Conservation (phyloP, 2,888 invertebrate species). For the Cephalotes varians region DNA sequence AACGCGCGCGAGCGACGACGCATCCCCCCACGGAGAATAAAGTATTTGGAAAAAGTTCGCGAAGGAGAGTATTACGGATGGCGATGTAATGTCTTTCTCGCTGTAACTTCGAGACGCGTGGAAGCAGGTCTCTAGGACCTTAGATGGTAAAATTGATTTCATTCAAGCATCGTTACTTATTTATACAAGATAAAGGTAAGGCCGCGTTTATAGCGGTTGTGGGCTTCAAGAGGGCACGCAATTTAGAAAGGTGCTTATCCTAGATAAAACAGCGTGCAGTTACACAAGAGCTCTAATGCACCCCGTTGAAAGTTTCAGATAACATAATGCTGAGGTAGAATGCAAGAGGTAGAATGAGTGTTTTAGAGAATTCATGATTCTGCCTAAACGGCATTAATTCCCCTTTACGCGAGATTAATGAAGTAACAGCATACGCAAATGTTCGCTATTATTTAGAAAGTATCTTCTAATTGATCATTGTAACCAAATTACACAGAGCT, state of each 20-base stretch:
- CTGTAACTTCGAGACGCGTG: neutral
- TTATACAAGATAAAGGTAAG: conserved; percentile 12
- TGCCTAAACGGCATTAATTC: neutral
- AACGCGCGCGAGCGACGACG: conserved; percentile 1
- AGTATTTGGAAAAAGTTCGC: conserved; percentile 35
- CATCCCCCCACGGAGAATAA: neutral
- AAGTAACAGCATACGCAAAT: neutral
- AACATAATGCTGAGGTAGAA: neutral
- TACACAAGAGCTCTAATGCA: conserved; percentile 22
- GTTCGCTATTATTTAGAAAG: neutral
- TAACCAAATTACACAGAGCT: conserved; percentile 11
- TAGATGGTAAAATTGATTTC: conserved; percentile 29
- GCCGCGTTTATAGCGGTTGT: conserved; percentile 21
- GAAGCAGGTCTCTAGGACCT: neutral
- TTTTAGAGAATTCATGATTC: neutral
- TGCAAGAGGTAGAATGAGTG: neutral
- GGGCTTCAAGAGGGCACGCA: neutral
- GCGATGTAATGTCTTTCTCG: conserved; percentile 2
- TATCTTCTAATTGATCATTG: conserved; percentile 25
- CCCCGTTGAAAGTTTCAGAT: conserved; percentile 38
- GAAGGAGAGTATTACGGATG: neutral
- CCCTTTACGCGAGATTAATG: conserved; percentile 14
- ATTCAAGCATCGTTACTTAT: conserved; percentile 28
- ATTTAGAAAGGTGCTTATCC: conserved; percentile 31
- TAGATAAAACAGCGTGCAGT: conserved; percentile 22